Conservation (phyloP, 2,888 invertebrate genomes). For the Amaurobius ferox region DNA sequence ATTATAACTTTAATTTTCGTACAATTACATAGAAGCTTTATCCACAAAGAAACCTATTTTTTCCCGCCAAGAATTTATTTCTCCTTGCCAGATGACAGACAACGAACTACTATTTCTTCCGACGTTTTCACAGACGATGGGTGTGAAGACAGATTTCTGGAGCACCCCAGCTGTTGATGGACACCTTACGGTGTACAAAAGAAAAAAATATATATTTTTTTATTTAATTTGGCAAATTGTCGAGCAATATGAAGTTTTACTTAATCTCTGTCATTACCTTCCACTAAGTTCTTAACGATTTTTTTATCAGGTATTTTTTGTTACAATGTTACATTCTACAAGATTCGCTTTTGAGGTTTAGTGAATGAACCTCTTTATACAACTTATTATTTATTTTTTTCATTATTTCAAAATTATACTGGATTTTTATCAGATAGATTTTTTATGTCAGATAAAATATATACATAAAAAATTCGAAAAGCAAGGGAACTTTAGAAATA, state of each 20-base stretch:
- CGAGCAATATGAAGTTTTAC: neutral
- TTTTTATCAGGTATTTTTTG: no score
- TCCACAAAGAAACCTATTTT: neutral
- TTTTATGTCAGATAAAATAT: no score
- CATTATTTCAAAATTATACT: no score
- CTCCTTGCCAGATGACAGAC: slow-evolving; percentile 2
- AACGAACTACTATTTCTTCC: slow-evolving; percentile 1
- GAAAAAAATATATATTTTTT: neutral
- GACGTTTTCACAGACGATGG: slow-evolving; percentile 12
- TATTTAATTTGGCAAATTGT: slow-evolving; percentile 7
- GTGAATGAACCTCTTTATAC: no score
- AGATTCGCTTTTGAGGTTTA: no score
- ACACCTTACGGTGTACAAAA: neutral
- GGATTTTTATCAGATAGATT: no score
- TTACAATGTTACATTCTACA: no score
- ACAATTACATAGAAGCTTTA: neutral
- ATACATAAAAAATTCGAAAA: no score
- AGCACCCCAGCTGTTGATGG: slow-evolving; percentile 14
- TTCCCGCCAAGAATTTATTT: neutral
- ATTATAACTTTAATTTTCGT: no score
- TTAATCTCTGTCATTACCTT: neutral
- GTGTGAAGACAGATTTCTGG: slow-evolving; percentile 9
- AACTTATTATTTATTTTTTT: no score
- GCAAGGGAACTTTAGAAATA: no score
- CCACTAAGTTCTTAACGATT: neutral